phyloP scores from a whole-genome alignment of 2,113 vertebrate genomes.

The Ia io region DNA sequence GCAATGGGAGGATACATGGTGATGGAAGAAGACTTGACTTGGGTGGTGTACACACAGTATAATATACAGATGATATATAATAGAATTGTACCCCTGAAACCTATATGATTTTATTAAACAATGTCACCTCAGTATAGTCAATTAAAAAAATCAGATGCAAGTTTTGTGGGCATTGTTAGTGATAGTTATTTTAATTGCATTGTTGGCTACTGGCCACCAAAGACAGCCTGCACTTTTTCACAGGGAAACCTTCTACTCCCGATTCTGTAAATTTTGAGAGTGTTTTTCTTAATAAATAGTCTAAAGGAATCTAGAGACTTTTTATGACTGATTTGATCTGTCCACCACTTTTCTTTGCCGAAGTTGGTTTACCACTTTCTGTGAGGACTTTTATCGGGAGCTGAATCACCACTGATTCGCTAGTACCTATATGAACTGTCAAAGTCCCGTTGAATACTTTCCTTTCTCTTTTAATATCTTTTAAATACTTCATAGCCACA shows the following conservation, averaged over 20 bases:
- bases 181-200: neutral
- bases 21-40: neutral
- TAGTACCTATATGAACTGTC: neutral
- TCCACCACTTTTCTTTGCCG: neutral
- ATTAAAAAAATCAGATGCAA: neutral
- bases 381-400: neutral
- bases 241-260: neutral
- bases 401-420: neutral
- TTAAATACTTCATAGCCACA: neutral
- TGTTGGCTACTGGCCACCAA: neutral
- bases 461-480: constrained; percentile 26
- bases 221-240: neutral
- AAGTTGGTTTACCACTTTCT: neutral
- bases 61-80: neutral
- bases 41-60: neutral
- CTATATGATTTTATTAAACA: neutral
- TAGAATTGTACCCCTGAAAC: neutral
- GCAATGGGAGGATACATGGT: neutral
- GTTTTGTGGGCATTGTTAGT: neutral
- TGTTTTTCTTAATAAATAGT: neutral
- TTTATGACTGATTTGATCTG: neutral
- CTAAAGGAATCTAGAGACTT: neutral
- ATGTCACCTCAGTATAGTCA: neutral
- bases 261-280: neutral
- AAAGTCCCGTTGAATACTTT: neutral